Conservation (phyloP, 1,140 invertebrate genomes). For the Pseudomyrmex sp. region DNA sequence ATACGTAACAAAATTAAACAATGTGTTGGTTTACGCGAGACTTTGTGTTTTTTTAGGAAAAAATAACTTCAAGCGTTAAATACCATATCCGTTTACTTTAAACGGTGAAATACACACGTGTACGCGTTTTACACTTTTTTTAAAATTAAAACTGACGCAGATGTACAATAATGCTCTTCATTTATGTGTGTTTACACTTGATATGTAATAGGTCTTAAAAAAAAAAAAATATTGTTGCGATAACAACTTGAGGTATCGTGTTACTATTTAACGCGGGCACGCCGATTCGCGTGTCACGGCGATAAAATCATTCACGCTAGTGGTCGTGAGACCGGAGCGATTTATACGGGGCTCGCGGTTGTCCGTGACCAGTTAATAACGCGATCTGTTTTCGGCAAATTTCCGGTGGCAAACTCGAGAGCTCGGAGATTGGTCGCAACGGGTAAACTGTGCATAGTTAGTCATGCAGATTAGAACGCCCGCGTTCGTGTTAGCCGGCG, state of each 20-base stretch:
- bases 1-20: too few relatives aligned
- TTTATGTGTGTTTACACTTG: not conserved
- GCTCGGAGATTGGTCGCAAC: conserved; percentile 8
- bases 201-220: not conserved
- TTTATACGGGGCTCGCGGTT: conserved; percentile 23
- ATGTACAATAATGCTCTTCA: not conserved
- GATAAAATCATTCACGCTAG: conserved; percentile 30
- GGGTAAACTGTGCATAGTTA: conserved; percentile 68
- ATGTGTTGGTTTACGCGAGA: too few relatives aligned
- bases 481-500: conserved; percentile 26
- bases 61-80: too few relatives aligned
- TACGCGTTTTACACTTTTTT: too few relatives aligned
- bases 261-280: not conserved
- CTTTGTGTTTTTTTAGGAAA: too few relatives aligned
- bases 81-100: too few relatives aligned
- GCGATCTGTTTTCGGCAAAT: conserved; percentile 51
- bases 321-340: conserved; percentile 16
- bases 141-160: not conserved
- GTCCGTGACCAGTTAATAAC: conserved; percentile 45
- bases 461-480: conserved; percentile 76
- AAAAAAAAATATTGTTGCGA: not conserved
- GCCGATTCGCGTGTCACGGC: not conserved
- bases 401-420: conserved; percentile 13
- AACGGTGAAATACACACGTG: too few relatives aligned
- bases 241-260: conserved; percentile 10